Conservation (phyloP, 2,797 vertebrate genomes). For the Pseudochirops cupreus region DNA sequence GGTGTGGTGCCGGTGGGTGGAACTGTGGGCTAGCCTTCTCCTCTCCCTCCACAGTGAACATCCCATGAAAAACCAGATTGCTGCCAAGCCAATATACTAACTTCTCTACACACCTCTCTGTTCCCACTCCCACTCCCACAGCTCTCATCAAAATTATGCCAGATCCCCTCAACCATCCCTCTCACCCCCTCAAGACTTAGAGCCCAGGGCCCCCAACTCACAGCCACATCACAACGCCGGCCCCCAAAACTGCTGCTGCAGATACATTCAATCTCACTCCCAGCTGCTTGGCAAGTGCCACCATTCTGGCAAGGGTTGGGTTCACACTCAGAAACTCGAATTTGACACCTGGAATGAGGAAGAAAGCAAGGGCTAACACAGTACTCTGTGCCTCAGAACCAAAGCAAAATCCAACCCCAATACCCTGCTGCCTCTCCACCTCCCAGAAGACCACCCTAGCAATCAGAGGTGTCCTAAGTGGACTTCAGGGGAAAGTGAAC, state of each 20-base stretch:
- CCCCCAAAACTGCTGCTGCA: conserved; percentile 92
- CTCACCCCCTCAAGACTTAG: neutral
- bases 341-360: conserved; percentile 90
- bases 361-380: neutral
- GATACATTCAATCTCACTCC: conserved; percentile 90
- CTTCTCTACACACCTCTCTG: neutral
- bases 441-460: neutral
- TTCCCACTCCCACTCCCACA: neutral
- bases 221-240: conserved; percentile 90
- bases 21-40: neutral
- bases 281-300: conserved; percentile 90
- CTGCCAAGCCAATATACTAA: neutral
- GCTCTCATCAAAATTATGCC: neutral
- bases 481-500: neutral
- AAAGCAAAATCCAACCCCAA: neutral
- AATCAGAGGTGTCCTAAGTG: neutral
- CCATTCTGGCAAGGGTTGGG: conserved; percentile 94
- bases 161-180: neutral
- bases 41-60: neutral
- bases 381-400: too few relatives aligned
- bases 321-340: conserved; percentile 91
- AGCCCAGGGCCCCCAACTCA: conserved; percentile 83
- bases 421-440: neutral
- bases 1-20: neutral
- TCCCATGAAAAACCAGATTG: neutral